Conservation (phyloP, 1,140 invertebrate species). For the Lamellibrachia luymesi region DNA sequence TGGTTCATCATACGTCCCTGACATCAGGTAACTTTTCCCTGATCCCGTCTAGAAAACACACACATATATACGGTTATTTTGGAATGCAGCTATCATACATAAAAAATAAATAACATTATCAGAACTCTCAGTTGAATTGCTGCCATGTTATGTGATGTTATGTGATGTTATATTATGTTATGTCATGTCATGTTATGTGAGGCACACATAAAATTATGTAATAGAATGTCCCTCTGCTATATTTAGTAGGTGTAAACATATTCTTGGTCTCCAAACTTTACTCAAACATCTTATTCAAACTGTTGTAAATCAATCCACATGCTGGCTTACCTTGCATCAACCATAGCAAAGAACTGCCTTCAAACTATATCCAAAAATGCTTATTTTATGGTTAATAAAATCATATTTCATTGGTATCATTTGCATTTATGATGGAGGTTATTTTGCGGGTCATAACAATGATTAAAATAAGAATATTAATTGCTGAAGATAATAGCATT, state of each 20-base stretch:
- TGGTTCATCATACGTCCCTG: conserved; percentile 44
- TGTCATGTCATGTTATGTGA: not conserved
- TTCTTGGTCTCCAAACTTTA: not conserved
- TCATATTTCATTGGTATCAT: no score
- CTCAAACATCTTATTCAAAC: not conserved
- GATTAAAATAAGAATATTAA: no score
- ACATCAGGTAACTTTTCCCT: conserved; percentile 49
- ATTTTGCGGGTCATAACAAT: no score
- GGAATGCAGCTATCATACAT: not conserved
- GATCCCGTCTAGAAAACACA: conserved; percentile 38
- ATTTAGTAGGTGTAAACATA: not conserved
- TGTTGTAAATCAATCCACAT: not conserved
- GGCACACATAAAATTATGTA: not conserved
- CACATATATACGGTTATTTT: conserved; percentile 1
- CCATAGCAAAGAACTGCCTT: not conserved
- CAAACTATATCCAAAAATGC: not conserved
- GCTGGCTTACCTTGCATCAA: not conserved
- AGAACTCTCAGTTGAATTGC: not conserved
- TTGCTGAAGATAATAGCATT: no score
- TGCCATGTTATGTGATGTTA: not conserved
- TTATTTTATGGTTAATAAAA: no score
- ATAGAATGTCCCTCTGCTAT: not conserved
- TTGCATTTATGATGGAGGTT: no score
- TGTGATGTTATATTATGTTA: no score
- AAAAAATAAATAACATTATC: not conserved